Percentiles rank a stretch among this genome's conserved stretches.
Conservation (phyloP, 1,140 invertebrate species). For the Nymphalis io region DNA sequence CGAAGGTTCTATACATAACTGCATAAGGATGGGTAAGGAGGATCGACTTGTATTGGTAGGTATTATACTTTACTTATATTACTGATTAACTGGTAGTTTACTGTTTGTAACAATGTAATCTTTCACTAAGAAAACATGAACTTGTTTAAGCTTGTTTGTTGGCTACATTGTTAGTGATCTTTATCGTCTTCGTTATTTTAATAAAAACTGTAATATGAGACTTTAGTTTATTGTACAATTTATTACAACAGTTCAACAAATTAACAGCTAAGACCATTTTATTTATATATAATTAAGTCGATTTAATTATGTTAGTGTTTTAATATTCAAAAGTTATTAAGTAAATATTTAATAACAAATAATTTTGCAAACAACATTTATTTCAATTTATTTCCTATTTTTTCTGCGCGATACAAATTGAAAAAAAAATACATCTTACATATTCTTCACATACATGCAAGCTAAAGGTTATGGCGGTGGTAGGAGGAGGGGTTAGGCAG, state of each 20-base stretch:
- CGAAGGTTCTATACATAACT: conserved; percentile 9
- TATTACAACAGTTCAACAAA: no score
- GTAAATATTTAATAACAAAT: no score
- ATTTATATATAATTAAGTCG: no score
- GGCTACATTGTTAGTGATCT: neutral
- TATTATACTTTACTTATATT: neutral
- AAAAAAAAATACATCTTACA: no score
- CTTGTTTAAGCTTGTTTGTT: neutral
- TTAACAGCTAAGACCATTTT: no score
- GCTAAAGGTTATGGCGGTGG: conserved; percentile 18
- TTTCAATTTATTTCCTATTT: no score
- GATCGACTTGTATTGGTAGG: neutral
- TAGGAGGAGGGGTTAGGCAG: conserved; percentile 11
- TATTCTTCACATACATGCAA: neutral
- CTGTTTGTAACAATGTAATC: neutral
- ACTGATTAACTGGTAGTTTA: no score
- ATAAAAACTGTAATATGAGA: neutral
- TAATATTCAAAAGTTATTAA: no score
- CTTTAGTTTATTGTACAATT: no score
- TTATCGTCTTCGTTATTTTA: neutral
- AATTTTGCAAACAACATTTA: no score
- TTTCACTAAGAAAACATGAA: neutral
- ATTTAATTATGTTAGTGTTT: no score
- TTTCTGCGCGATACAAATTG: no score
- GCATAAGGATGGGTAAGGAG: neutral